These are phyloP conservation scores for Zosterops hypoxanthus DNA, from an alignment of 2,113 vertebrate genomes.

Conservation along the genomic window DNA sequence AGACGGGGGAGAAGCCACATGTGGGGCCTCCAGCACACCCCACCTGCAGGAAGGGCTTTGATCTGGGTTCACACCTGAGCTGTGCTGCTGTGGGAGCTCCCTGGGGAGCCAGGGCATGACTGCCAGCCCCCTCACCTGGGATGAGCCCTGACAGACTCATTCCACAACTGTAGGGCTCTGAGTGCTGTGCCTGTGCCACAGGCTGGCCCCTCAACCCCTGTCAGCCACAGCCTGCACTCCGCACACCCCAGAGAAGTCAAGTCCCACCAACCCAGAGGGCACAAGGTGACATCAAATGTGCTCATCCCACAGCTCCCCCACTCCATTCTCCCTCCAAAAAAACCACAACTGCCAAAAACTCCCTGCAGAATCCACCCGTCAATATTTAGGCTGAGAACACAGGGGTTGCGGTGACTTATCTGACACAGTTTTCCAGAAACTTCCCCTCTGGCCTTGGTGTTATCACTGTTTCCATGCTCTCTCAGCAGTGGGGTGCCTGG, in stretches of 20 bases:
- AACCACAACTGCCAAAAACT: background rate
- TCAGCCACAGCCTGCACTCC: background rate
- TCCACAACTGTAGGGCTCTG: background rate
- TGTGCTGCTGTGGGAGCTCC: background rate
- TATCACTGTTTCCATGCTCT: rapidly evolving
- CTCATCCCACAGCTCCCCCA: background rate
- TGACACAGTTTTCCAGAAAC: background rate
- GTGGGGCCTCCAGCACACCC: background rate
- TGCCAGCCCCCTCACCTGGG: background rate
- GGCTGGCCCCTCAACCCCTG: background rate
- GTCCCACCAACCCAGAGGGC: background rate
- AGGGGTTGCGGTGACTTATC: background rate
- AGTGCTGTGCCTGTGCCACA: background rate
- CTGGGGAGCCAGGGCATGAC: background rate
- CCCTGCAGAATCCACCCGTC: background rate
- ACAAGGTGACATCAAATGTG: rapidly evolving
- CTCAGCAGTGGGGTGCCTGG: background rate
- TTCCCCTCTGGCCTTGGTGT: background rate
- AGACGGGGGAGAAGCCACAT: background rate
- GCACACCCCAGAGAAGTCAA: rapidly evolving
- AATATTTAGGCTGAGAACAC: background rate
- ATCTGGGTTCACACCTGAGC: background rate
- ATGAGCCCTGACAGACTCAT: background rate
- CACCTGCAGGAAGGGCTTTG: background rate
- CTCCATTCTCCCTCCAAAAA: background rate